These are phyloP conservation scores for Podabrus alpinus DNA, from an alignment of 2,888 invertebrate genomes.

Conservation along the genomic window DNA sequence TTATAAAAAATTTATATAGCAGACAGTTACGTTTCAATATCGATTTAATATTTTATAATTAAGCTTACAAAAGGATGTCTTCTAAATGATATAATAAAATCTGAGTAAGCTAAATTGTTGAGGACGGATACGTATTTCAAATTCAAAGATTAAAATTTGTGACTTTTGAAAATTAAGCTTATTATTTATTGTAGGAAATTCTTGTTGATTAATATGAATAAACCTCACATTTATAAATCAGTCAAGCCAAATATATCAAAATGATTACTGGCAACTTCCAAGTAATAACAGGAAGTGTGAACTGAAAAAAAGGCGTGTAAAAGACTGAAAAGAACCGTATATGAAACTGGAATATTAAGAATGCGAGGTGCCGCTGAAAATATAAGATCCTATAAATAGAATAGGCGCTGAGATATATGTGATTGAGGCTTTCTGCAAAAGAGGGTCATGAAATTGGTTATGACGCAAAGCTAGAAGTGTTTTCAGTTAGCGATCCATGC, in stretches of 20 bases:
- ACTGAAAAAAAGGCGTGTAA: slow-evolving; percentile 40
- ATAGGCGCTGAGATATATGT: slow-evolving; percentile 49
- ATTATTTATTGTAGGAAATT: slow-evolving; percentile 39
- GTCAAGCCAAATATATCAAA: slow-evolving; percentile 15
- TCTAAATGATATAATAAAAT: slow-evolving; percentile 7
- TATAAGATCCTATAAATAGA: slow-evolving; percentile 49
- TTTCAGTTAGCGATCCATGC: slow-evolving; percentile 48
- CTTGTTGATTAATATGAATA: slow-evolving; percentile 4
- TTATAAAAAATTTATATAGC: not conserved
- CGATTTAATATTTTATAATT: not conserved
- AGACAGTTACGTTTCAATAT: not conserved
- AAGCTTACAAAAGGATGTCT: not conserved
- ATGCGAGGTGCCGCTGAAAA: slow-evolving; percentile 42
- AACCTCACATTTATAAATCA: not conserved
- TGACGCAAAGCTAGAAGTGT: slow-evolving; percentile 45
- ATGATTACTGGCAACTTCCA: slow-evolving; percentile 44
- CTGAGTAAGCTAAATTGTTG: slow-evolving; percentile 21
- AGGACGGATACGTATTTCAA: slow-evolving; percentile 32
- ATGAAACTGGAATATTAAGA: slow-evolving; percentile 46
- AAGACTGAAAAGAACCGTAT: slow-evolving; percentile 38
- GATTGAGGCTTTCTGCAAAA: slow-evolving; percentile 45
- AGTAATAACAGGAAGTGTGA: slow-evolving; percentile 44
- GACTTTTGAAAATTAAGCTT: slow-evolving; percentile 39
- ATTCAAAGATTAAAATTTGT: slow-evolving; percentile 40
- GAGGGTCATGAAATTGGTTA: slow-evolving; percentile 47